Base-by-base conservation (phyloP, 1,140 invertebrate species). In the Drosophila carrolli region DNA sequence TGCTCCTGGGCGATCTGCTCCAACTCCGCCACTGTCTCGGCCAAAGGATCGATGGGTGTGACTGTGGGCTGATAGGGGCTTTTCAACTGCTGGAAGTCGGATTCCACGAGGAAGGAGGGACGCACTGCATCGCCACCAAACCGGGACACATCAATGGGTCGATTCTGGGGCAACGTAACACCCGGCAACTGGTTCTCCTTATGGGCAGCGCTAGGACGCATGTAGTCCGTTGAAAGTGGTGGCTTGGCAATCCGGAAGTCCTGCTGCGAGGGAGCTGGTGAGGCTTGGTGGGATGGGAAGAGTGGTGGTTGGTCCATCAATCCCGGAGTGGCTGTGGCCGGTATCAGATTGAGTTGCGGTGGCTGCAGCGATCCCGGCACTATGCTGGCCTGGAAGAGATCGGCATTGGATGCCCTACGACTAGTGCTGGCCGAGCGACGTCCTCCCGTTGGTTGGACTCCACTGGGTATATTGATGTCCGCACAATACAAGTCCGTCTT, bases 401-500 rank as follows among this genome's bases (percentile, higher is more conserved):
- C 90, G 23, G 91, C 84, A 70, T 91, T 90, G 1, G 91, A 92
- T 4, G 91, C 81, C 27, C 91, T 79, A 2, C 91, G 88, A 68
- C 91, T 92, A 16, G 59, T 75, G 29, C 86, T 91, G 4, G 79
- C 90, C 4, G 90, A 91, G 0, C 83, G 90, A 29, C 84, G 82
- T 9, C 77, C 86, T 6, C 71, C 71, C 0, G 11, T n/a, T 19
- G 14, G 66, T n/a, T 23, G 23, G 23, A 9, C n/a, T 23, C 35
- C 37, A 35, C n/a, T 67, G 19, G 91, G 85, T 72, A 92, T 92
- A 29, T 91, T 91, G 8, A 92, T 91, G 27, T 92, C 91, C 0
- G 91, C 91, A 43, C 91, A 92, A 54, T 77, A 91, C 1, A 92
- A 57, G 44, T 92, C 91, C 11, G 73, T 61, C 58, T 92, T 89